Evolutionary conservation across 2,797 vertebrate species (phyloP).

Genomic region (Channa striata): DNA sequence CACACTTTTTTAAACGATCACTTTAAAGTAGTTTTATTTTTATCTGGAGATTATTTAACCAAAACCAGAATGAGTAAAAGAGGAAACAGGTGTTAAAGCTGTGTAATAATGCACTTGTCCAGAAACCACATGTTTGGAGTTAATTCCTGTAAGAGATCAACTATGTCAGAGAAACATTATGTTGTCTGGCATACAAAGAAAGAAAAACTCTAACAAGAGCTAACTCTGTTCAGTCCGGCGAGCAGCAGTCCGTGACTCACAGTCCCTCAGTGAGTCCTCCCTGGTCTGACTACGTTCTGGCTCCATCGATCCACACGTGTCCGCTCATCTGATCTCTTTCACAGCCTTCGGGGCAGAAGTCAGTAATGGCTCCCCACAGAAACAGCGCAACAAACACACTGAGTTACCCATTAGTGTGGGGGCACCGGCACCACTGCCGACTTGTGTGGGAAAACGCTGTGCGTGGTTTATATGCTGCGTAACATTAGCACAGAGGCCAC

Average conservation of each 20-base stretch:
- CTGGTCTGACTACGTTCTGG: conserved; percentile 12
- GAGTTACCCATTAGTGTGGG: not conserved
- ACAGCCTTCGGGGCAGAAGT: conserved; percentile 1
- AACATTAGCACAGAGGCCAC: conserved; percentile 2
- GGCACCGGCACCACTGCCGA: not conserved
- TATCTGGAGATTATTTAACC: not conserved
- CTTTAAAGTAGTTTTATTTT: too few relatives aligned
- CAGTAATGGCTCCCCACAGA: not conserved
- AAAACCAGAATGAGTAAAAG: not conserved
- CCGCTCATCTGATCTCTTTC: conserved; percentile 9
- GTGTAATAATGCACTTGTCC: too few relatives aligned
- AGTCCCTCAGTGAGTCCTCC: conserved; percentile 13
- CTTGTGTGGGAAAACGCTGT: conserved; percentile 7
- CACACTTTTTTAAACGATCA: too few relatives aligned
- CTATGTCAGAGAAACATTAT: not conserved
- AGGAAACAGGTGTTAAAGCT: too few relatives aligned
- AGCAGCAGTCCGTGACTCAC: conserved; percentile 20
- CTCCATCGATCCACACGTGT: conserved; percentile 40
- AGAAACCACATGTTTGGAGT: too few relatives aligned
- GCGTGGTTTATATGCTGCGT: not conserved
- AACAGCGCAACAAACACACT: not conserved
- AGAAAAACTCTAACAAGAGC: not conserved
- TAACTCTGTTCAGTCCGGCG: conserved; percentile 17
- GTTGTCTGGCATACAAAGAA: conserved; percentile 3
- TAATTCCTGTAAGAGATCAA: too few relatives aligned